phyloP scores from a whole-genome alignment of 1,140 invertebrate species.

The Bombus confusus region DNA sequence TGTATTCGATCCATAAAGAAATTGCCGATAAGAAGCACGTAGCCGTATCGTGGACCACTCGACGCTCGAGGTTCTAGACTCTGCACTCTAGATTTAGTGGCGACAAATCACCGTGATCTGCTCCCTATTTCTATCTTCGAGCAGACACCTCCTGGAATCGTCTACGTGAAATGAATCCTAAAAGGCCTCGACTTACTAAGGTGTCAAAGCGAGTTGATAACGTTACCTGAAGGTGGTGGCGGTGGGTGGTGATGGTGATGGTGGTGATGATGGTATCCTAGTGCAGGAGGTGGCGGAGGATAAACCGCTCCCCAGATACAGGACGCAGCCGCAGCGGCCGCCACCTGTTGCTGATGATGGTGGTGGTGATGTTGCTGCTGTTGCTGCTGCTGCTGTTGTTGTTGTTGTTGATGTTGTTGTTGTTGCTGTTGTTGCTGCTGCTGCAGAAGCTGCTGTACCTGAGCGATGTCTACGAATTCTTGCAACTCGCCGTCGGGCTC shows the following conservation, averaged over 20 bases:
- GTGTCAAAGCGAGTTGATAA: not conserved
- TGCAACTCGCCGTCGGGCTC: constrained; percentile 77
- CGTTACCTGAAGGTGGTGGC: constrained; percentile 73
- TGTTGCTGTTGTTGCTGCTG: constrained; percentile 77
- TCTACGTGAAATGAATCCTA: not conserved
- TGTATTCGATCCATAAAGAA: constrained; percentile 22
- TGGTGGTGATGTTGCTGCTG: constrained; percentile 66
- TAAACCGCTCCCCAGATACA: constrained; percentile 79
- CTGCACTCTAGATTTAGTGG: not conserved
- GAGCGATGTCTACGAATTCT: constrained; percentile 79
- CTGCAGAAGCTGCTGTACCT: constrained; percentile 78
- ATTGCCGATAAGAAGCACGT: not conserved
- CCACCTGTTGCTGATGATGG: constrained; percentile 71
- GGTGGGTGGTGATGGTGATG: constrained; percentile 75
- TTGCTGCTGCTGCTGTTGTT: constrained; percentile 62
- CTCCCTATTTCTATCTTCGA: not conserved
- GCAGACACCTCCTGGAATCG: constrained; percentile 8
- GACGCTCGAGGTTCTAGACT: not conserved
- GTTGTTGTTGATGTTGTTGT: constrained; percentile 69
- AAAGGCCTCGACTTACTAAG: not conserved
- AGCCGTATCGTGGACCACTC: not conserved
- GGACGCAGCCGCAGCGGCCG: constrained; percentile 61
- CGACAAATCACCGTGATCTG: not conserved
- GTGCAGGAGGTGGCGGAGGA: constrained; percentile 74
- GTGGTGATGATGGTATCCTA: constrained; percentile 76